These are phyloP conservation scores for Conus canariensis DNA, from an alignment of 2,888 invertebrate species.

Conservation along the genomic window DNA sequence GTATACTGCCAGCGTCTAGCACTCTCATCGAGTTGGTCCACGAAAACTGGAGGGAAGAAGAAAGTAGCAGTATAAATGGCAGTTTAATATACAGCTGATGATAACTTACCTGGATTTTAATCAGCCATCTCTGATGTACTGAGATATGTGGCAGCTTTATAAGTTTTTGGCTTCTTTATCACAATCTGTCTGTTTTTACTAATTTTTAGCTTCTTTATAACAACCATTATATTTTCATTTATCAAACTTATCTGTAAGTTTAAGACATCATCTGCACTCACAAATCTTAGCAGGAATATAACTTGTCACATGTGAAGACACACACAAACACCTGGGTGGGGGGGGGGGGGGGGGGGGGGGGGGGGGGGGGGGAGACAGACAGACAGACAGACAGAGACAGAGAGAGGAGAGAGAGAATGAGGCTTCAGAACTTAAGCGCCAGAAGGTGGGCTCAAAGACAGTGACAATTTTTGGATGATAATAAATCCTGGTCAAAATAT, in stretches of 20 bases:
- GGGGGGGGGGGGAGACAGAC: too few species aligned
- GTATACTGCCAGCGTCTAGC: constrained; percentile 1
- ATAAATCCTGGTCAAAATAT: too few species aligned
- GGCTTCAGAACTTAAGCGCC: too few species aligned
- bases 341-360: too few species aligned
- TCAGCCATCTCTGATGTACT: too few species aligned
- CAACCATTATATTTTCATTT: background rate
- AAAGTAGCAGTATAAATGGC: background rate
- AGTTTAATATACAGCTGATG: background rate
- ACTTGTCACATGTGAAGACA: too few species aligned
- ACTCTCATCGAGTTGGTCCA: constrained; percentile 27
- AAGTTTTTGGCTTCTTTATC: background rate
- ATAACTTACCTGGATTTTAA: background rate
- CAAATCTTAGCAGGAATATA: background rate
- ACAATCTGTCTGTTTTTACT: background rate
- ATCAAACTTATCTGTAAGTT: background rate
- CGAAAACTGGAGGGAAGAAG: background rate
- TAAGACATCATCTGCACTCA: background rate
- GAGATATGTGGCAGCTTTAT: too few species aligned
- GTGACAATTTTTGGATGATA: too few species aligned
- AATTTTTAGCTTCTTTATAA: background rate
- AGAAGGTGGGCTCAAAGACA: too few species aligned
- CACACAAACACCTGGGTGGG: too few species aligned
- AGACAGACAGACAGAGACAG: too few species aligned
- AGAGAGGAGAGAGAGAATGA: too few species aligned